Evolutionary conservation across 2,888 invertebrate genomes (phyloP), one percentile per base, ranked within the genome.

Genomic region (Tetrapedia diversipes): DNA sequence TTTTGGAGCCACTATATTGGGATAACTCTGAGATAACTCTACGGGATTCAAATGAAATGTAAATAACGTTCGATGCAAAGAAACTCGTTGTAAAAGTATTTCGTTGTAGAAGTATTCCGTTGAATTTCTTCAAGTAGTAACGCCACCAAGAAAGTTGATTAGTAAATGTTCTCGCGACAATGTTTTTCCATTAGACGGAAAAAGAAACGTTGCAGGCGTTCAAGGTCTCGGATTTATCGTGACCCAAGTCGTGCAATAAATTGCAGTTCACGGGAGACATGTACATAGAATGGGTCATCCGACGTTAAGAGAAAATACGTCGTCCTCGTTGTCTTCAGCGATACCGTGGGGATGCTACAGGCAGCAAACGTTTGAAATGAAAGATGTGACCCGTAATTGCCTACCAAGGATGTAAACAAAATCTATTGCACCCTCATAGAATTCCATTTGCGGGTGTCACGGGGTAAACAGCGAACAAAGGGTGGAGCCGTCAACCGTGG

Each of bases 301-400:
- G 16, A 51, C 11, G 54, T 24, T 66, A 24, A 14, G 4, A 1
- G 19, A 34, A 27, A 56, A 45, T 24, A 10, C 22, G 24, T 19
- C 4, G 32, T 22, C 29, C 32, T 34, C 32, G 54, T 54, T 64
- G 29, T 43, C 43, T n/a, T 45, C 32, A 16, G 10, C 27, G 45
- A 57, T 45, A 45, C 19, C 0, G 45, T 4, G 47, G 27, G 47
- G 29, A 47, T 14, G 34, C 22, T 56, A 10, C 19, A 22, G 19
- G 47, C 19, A 29, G 37, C 11, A 27, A 37, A 37, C 45, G 45
- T 66, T 66, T 16, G 11, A 39, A 57, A 47, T 47, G 66, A 67
- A 34, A 57, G 45, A 67, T 59, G 47, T 1, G 14, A 16, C 1
- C 24, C 19, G 37, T 66, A 66, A 66, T 66, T 66, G 45, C 19